A percentile compares a stretch with the other conserved stretches of the same genome.
Conservation (phyloP, 2,113 vertebrate species). For the Pyxicephalus adspersus region DNA sequence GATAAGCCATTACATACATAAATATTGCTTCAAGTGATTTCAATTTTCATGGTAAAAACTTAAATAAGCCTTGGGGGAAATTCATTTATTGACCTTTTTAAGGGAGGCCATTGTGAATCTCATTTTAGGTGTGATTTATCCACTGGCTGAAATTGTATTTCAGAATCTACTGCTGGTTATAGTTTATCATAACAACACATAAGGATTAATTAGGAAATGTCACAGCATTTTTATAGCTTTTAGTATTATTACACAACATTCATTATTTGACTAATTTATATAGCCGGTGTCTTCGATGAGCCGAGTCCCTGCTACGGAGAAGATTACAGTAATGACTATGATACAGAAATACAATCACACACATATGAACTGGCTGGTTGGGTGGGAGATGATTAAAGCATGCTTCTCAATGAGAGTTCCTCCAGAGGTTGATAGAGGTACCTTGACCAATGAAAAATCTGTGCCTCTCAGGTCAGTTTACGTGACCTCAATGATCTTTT, state of each 20-base stretch:
- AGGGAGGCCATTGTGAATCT: slow-evolving; percentile 7
- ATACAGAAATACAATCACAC: no score
- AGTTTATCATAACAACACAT: not conserved
- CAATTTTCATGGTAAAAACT: slow-evolving; percentile 28
- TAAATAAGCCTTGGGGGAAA: slow-evolving; percentile 30
- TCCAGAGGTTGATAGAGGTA: no score
- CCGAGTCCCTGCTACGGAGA: no score
- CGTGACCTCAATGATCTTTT: no score
- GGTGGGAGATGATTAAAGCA: no score
- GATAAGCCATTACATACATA: slow-evolving; percentile 29
- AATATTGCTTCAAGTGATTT: slow-evolving; percentile 6
- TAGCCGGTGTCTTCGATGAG: no score
- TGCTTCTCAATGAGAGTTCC: no score
- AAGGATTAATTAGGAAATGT: slow-evolving; percentile 4
- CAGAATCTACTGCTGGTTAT: not conserved
- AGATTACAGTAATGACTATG: no score
- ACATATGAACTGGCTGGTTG: no score
- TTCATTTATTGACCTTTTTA: slow-evolving; percentile 43
- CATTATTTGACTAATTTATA: no score
- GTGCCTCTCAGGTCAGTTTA: no score
- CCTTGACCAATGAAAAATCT: no score
- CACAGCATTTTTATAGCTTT: not conserved
- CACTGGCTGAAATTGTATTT: not conserved
- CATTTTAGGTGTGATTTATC: slow-evolving; percentile 25
- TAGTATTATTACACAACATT: not conserved